A percentile compares a stretch with the other conserved stretches of the same genome.
Evolutionary conservation across 1,140 invertebrate genomes (phyloP).

Genomic region (Nomia melanderi): DNA sequence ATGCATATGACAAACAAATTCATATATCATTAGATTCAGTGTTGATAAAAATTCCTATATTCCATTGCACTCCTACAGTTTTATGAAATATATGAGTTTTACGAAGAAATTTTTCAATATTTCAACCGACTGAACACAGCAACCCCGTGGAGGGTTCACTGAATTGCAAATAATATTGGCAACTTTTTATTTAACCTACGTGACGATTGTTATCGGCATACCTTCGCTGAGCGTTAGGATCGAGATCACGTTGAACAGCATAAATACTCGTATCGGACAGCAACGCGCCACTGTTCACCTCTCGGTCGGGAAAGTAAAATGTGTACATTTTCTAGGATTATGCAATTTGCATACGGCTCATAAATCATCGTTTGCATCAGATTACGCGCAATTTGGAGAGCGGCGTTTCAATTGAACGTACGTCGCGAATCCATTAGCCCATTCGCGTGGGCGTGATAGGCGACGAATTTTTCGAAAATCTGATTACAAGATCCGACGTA

Average conservation of each 20-base stretch:
- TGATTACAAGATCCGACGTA: slow-evolving; percentile 48
- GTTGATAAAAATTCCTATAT: no score
- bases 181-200: neutral
- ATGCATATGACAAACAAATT: no score
- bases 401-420: slow-evolving; percentile 36
- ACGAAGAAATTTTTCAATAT: no score
- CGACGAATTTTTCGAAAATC: slow-evolving; percentile 47
- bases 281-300: neutral
- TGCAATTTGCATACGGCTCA: slow-evolving; percentile 25
- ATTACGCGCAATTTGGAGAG: slow-evolving; percentile 41
- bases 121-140: no score
- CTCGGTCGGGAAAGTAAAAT: slow-evolving; percentile 12
- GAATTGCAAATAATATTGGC: neutral
- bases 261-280: neutral
- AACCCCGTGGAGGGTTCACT: no score
- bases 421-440: slow-evolving; percentile 37
- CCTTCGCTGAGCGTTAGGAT: neutral
- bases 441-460: neutral
- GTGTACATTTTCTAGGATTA: slow-evolving; percentile 26
- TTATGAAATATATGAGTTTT: no score
- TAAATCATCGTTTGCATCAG: slow-evolving; percentile 38
- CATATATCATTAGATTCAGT: no score
- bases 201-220: neutral
- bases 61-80: no score
- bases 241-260: neutral